Base-by-base conservation (phyloP, 2,888 invertebrate species). In the Parnassius glacialis region DNA sequence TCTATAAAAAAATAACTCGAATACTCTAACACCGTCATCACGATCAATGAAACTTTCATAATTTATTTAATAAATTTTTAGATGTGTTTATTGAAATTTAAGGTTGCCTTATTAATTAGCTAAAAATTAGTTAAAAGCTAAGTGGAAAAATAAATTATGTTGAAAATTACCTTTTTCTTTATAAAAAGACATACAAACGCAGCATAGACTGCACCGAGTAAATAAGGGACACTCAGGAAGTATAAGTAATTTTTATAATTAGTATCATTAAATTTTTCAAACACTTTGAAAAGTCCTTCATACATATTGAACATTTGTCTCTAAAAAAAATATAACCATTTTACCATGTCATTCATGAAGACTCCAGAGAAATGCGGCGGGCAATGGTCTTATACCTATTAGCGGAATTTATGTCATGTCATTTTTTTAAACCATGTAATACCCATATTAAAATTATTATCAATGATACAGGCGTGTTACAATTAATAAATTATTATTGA, bases 231-330 rank as follows among this genome's bases (percentile, higher is more conserved):
- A 1, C 13, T 41, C n/a, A 65, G 59, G 16, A 44, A 25, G 16
- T 56, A 59, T 34, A 61, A 12, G 51, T 50, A 41, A 12, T 48
- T 9, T 10, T 20, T 0, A 53, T 52, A 52, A 25, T 55, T 13
- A 45, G 64, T 44, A 42, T 52, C 0, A 1, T 9, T 43, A 3
- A 58, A 11, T 11, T n/a, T 2, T 11, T 50, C 42, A 9, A 53
- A 9, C 3, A 67, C 62, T 1, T 53, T 11, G n/a, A 67, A 62
- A n/a, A 74, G 58, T 5, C 68, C 67, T n/a, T 51, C 50, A 2
- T 71, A 54, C 68, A 76, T 70, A 0, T 68, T 25, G 20, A 66
- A 72, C 10, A 71, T 59, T 66, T 79, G 78, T 7, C 72, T 48
- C 79, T 79, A 70, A 69, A 34, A 48, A 50, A 50, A 34, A 41